phyloP scores from a whole-genome alignment of 2,113 vertebrate species.

The Platichthys flesus region DNA sequence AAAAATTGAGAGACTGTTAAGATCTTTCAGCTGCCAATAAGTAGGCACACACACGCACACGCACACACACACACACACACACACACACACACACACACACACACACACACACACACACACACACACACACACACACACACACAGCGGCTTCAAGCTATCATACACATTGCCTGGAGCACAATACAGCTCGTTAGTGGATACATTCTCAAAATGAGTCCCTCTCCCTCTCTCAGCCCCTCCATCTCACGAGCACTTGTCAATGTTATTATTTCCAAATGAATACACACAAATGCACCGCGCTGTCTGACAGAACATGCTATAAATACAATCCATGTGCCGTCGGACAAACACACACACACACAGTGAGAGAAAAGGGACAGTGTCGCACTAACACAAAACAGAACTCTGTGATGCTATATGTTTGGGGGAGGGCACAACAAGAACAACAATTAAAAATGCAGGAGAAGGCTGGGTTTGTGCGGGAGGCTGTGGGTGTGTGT shows the following conservation, averaged over 20 bases:
- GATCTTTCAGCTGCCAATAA: slow-evolving; percentile 74
- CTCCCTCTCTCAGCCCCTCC: slow-evolving; percentile 64
- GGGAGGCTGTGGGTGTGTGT: slow-evolving; percentile 12
- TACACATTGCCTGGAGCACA: slow-evolving; percentile 75
- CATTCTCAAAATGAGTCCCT: slow-evolving; percentile 73
- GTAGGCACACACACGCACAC: slow-evolving; percentile 31
- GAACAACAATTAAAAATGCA: slow-evolving; percentile 75
- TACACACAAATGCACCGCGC: slow-evolving; percentile 64
- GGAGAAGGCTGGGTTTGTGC: slow-evolving; percentile 26
- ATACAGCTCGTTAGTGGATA: slow-evolving; percentile 79
- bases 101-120: slow-evolving; percentile 17
- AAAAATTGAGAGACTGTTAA: slow-evolving; percentile 46
- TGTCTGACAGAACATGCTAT: slow-evolving; percentile 70
- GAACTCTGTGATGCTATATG: slow-evolving; percentile 41
- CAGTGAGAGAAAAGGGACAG: slow-evolving; percentile 27
- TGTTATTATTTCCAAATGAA: slow-evolving; percentile 81
- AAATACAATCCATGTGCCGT: slow-evolving; percentile 56
- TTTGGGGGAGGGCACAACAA: slow-evolving; percentile 61
- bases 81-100: slow-evolving; percentile 35
- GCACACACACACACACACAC: slow-evolving; percentile 35
- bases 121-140: slow-evolving; percentile 34
- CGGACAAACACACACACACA: slow-evolving; percentile 46
- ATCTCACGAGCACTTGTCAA: slow-evolving; percentile 75
- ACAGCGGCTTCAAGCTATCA: slow-evolving; percentile 73
- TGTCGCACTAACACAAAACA: slow-evolving; percentile 19